These are phyloP conservation scores for Chironomus riparius DNA, from an alignment of 2,888 invertebrate species.

Conservation along the genomic window DNA sequence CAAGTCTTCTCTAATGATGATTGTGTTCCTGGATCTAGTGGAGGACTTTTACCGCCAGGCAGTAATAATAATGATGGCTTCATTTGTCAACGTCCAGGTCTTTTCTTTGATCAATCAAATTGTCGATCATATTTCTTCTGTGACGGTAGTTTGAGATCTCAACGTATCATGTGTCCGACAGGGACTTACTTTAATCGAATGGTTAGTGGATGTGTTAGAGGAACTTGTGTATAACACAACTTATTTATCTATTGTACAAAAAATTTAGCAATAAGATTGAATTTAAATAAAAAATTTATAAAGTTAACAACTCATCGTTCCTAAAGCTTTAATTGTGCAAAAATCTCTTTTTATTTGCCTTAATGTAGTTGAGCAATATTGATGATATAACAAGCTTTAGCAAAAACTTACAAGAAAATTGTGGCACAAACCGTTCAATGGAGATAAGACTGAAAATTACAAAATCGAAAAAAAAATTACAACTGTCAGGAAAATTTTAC, in stretches of 20 bases:
- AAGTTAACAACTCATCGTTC: background rate
- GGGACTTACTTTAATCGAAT: slow-evolving; percentile 1
- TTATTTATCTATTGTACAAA: background rate
- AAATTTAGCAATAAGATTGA: background rate
- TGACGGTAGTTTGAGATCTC: background rate
- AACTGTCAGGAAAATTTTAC: no score
- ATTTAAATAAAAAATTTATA: background rate
- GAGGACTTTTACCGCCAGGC: background rate
- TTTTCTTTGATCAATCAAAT: slow-evolving; percentile 27
- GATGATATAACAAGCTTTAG: no score
- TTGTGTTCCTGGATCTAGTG: background rate
- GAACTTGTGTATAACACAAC: background rate
- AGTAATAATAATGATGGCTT: background rate
- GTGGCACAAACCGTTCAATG: no score
- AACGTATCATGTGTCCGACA: background rate
- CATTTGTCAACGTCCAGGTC: slow-evolving; percentile 42
- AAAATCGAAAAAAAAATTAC: no score
- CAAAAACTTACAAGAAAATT: no score
- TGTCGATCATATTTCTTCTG: slow-evolving; percentile 29
- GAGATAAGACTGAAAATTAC: no score
- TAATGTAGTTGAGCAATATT: no score
- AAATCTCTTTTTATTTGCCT: no score
- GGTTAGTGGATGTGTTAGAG: background rate
- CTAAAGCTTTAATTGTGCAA: no score
- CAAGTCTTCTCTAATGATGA: slow-evolving; percentile 1